phyloP scores from a whole-genome alignment of 64 coral and sea anemone genomes.

The Catalaphyllia jardinei region DNA sequence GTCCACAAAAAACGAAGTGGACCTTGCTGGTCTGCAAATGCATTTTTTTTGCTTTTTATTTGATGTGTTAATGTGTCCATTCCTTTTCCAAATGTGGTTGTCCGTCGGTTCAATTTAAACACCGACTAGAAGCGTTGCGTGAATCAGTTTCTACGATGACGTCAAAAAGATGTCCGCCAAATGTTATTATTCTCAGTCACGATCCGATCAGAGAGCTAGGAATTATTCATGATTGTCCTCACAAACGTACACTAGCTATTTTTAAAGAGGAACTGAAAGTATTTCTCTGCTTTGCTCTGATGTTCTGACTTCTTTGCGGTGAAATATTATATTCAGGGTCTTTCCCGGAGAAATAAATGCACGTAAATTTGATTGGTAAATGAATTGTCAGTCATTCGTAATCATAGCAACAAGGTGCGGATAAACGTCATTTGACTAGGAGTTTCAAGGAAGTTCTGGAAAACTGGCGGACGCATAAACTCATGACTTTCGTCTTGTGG shows the following conservation, averaged over 20 bases:
- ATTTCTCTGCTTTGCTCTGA: background rate
- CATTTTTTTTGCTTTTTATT: too few species aligned
- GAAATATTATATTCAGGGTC: background rate
- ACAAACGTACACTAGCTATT: background rate
- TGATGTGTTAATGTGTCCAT: too few species aligned
- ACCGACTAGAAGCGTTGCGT: background rate
- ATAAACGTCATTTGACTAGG: conserved; percentile 11
- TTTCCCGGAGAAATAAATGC: background rate
- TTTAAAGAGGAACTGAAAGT: background rate
- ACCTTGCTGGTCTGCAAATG: too few species aligned
- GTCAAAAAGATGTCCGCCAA: background rate
- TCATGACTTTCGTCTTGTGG: background rate
- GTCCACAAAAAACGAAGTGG: too few species aligned
- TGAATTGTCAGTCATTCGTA: conserved; percentile 16
- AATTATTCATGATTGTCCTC: background rate
- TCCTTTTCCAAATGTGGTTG: too few species aligned
- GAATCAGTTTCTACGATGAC: background rate
- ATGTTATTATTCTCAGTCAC: background rate
- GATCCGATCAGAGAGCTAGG: background rate
- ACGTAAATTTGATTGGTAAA: conserved; percentile 9
- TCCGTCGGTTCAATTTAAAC: too few species aligned
- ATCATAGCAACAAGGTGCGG: background rate
- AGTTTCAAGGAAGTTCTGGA: conserved; percentile 25
- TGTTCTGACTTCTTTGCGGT: background rate
- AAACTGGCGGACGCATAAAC: background rate